Percentiles rank a stretch among this genome's conserved stretches.
phyloP scores from a whole-genome alignment of 2,888 invertebrate species.

The Melipona bicolor region DNA sequence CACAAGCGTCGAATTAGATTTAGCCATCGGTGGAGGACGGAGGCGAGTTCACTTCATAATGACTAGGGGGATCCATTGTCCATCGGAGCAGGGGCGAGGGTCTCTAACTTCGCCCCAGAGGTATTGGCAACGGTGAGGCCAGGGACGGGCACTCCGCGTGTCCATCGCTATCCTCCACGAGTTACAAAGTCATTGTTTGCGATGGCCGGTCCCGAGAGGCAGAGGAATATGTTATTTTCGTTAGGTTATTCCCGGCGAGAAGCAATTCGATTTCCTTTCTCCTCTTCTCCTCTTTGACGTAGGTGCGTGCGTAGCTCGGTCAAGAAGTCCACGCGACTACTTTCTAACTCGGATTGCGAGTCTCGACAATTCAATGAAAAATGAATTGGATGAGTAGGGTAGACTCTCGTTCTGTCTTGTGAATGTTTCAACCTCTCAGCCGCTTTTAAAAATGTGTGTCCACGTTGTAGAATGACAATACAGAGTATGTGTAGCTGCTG shows the following conservation, averaged over 20 bases:
- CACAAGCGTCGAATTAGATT: constrained; percentile 80
- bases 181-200: constrained; percentile 74
- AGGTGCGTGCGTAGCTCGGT: neutral
- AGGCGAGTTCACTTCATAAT: constrained; percentile 78
- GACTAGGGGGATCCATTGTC: constrained; percentile 74
- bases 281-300: neutral
- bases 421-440: too few species aligned
- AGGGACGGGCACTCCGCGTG: constrained; percentile 46
- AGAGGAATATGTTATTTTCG: constrained; percentile 65
- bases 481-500: too few species aligned
- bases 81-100: constrained; percentile 61
- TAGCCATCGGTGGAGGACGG: constrained; percentile 72
- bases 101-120: constrained; percentile 69
- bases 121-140: constrained; percentile 57
- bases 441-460: too few species aligned
- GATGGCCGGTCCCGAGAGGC: constrained; percentile 65
- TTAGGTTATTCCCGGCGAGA: neutral
- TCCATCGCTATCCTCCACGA: constrained; percentile 63
- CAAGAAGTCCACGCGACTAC: neutral
- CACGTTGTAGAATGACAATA: too few species aligned
- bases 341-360: neutral
- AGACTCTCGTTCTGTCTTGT: too few species aligned
- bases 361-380: neutral
- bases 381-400: too few species aligned
- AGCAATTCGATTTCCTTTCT: neutral